These are phyloP conservation scores for Columba guinea DNA, from an alignment of 2,797 vertebrate genomes.

Conservation along the genomic window DNA sequence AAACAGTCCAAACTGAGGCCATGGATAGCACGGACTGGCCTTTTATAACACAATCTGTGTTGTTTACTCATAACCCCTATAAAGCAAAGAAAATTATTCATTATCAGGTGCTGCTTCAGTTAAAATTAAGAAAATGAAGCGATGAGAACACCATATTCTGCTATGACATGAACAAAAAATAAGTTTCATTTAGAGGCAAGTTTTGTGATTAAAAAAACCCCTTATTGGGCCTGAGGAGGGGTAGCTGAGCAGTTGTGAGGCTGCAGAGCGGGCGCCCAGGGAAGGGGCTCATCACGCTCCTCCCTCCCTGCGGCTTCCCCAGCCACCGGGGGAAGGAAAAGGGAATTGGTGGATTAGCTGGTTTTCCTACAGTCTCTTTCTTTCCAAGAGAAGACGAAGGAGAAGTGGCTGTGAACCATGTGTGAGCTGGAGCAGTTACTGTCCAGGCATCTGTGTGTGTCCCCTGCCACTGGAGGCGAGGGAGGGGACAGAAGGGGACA, in stretches of 20 bases:
- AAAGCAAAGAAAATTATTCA: not conserved
- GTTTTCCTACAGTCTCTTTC: not conserved
- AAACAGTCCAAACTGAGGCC: not conserved
- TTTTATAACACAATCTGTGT: not conserved
- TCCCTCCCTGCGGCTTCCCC: slow-evolving; percentile 9
- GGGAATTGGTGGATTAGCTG: not conserved
- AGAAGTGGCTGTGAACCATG: not conserved
- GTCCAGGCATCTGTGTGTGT: not conserved
- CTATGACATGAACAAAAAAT: not conserved
- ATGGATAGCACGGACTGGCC: not conserved
- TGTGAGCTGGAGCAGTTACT: not conserved
- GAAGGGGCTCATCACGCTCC: not conserved
- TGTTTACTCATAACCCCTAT: not conserved
- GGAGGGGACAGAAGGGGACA: not conserved
- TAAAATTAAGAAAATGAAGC: not conserved
- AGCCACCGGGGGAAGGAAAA: not conserved
- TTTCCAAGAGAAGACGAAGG: not conserved
- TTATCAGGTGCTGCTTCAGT: not conserved
- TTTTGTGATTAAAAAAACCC: not conserved
- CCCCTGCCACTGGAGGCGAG: fast-evolving
- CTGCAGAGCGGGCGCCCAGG: not conserved
- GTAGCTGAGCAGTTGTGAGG: slow-evolving; percentile 39
- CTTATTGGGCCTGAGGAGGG: not conserved
- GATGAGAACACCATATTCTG: not conserved
- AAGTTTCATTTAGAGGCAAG: not conserved